Evolutionary conservation across 2,113 vertebrate species (phyloP), one percentile per base, ranked within the genome.

Genomic region (Ibidorhyncha struthersii): DNA sequence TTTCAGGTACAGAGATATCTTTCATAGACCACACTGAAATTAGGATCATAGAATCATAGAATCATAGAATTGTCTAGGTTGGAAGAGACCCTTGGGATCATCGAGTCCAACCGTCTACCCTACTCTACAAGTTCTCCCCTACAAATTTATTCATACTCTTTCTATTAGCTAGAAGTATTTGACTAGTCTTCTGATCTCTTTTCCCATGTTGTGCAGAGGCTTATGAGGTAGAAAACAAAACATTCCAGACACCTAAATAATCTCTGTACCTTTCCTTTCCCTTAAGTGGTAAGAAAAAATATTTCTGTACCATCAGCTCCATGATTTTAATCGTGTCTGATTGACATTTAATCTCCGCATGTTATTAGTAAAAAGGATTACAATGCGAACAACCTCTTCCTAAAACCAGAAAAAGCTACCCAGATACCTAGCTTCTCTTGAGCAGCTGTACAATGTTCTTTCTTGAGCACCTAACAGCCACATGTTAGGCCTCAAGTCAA

Each of bases 11-110:
- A 21, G 32, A 81, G 7, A 19, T 8, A 12, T 4, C 10, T 74
- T 82, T 45, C 25, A 34, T 10, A 66, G 22, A 11, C 8, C 1
- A 2, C 1, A 0, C 5, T 49, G 14, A 14, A 88, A n/a, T n/a
- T n/a, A n/a, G n/a, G n/a, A n/a, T n/a, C n/a, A n/a, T n/a, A n/a
- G n/a, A n/a, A n/a, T n/a, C n/a, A n/a, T n/a, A n/a, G n/a, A n/a
- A n/a, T n/a, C n/a, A n/a, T n/a, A n/a, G n/a, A n/a, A n/a, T n/a
- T n/a, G n/a, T n/a, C n/a, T n/a, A n/a, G n/a, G n/a, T n/a, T n/a
- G n/a, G n/a, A n/a, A n/a, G n/a, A n/a, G n/a, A n/a, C n/a, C n/a
- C n/a, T n/a, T n/a, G n/a, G n/a, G n/a, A n/a, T n/a, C n/a, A n/a
- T n/a, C n/a, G n/a, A n/a, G n/a, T n/a, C n/a, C n/a, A n/a, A n/a